These are phyloP conservation scores for Lacerta viridis DNA, from an alignment of 2,797 vertebrate genomes.

Conservation along the genomic window DNA sequence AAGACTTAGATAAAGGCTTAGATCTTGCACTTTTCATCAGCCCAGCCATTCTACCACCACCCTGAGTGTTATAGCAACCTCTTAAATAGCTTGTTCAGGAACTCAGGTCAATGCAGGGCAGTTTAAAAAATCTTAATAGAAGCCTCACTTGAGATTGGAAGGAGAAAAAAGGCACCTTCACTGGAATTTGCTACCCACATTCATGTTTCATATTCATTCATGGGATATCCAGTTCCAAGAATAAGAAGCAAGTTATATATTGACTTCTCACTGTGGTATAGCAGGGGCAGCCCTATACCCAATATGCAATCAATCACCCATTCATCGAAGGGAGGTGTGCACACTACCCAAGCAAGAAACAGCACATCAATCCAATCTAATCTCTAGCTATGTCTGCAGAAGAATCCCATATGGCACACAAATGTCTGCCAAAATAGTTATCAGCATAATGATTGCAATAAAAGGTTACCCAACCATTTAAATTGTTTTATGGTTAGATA, in stretches of 20 bases:
- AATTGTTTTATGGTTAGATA: conserved; percentile 28
- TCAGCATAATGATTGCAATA: conserved; percentile 6
- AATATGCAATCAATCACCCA: not conserved
- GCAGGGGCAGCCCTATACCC: not conserved
- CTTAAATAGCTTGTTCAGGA: not conserved
- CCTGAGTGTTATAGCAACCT: not conserved
- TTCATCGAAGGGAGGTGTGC: not conserved
- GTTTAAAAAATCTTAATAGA: not conserved
- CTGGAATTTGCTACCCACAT: not conserved
- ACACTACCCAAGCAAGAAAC: not conserved
- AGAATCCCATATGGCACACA: not conserved
- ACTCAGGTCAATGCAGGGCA: not conserved
- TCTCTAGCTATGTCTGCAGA: not conserved
- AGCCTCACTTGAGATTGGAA: not conserved
- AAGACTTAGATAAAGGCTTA: too few species aligned
- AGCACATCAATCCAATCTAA: not conserved
- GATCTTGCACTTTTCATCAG: not conserved
- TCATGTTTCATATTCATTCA: not conserved
- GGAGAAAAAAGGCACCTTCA: not conserved
- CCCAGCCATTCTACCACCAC: not conserved
- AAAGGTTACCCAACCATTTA: conserved; percentile 28
- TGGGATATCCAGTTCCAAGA: not conserved
- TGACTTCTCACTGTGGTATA: not conserved
- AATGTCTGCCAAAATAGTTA: conserved; percentile 27
- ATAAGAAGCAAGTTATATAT: not conserved